These are phyloP conservation scores for Chelonoidis abingdonii DNA, from an alignment of 2,113 vertebrate genomes.

Conservation along the genomic window DNA sequence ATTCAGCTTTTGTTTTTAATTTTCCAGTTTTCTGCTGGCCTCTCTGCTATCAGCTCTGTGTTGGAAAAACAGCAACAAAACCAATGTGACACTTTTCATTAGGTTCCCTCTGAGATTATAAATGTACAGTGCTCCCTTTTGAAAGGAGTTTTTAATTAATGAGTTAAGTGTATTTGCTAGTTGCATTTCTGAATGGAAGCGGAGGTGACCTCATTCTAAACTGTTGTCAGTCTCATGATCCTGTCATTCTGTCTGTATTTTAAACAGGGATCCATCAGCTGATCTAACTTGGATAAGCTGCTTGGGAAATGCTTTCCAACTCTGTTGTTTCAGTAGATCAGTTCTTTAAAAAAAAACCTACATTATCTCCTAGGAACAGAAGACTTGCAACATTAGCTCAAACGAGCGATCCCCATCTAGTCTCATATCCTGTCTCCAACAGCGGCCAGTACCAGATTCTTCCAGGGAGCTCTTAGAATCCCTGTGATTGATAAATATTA, in stretches of 20 bases:
- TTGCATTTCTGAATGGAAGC: constrained; percentile 24
- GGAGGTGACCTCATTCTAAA: constrained; percentile 63
- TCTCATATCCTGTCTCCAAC: background rate
- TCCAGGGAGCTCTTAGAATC: background rate
- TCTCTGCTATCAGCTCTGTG: accelerated
- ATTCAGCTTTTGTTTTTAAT: background rate
- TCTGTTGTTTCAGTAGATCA: background rate
- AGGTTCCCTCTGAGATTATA: constrained; percentile 46
- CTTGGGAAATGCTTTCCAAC: background rate
- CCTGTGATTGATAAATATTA: accelerated
- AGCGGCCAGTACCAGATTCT: background rate
- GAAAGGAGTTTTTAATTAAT: constrained; percentile 63
- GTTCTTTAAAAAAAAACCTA: background rate
- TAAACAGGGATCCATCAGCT: constrained; percentile 34
- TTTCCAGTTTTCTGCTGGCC: background rate
- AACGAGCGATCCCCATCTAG: background rate
- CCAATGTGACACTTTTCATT: constrained; percentile 35
- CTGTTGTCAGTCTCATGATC: constrained; percentile 37
- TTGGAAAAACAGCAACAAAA: constrained; percentile 23
- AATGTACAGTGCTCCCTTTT: constrained; percentile 64
- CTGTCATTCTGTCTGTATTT: constrained; percentile 19
- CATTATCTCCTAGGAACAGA: accelerated
- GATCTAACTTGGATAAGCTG: background rate
- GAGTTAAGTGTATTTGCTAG: constrained; percentile 42
- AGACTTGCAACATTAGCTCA: background rate